Percentiles rank a stretch among this genome's conserved stretches.
These are phyloP conservation scores for Tetranychus truncatus DNA, from an alignment of 2,888 invertebrate species.

Conservation along the genomic window DNA sequence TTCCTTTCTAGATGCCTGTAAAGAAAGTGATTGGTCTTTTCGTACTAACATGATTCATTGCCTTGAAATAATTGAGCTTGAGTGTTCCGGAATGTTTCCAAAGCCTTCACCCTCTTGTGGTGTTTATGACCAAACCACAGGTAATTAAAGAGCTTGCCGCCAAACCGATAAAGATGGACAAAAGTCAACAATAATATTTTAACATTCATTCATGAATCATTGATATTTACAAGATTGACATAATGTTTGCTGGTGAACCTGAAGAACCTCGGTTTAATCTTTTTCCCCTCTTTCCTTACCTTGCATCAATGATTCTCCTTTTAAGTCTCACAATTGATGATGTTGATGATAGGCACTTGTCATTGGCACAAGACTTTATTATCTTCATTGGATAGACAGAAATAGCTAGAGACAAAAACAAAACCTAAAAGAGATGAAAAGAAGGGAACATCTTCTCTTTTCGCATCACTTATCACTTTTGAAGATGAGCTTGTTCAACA, in stretches of 20 bases:
- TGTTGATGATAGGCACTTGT: not conserved
- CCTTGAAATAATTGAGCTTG: slow-evolving; percentile 25
- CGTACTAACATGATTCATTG: slow-evolving; percentile 26
- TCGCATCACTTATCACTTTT: not conserved
- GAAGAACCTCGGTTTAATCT: not conserved
- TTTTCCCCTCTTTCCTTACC: not conserved
- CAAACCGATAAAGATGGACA: not conserved
- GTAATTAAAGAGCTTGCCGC: slow-evolving; percentile 5
- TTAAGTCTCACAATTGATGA: not conserved
- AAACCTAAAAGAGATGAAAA: not conserved
- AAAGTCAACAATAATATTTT: not conserved
- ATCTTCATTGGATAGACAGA: not conserved
- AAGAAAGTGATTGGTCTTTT: slow-evolving; percentile 26
- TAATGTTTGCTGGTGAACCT: not conserved
- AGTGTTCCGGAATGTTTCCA: slow-evolving; percentile 27
- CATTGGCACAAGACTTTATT: not conserved
- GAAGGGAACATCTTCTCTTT: not conserved
- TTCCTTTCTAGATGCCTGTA: slow-evolving; percentile 24
- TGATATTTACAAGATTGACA: not conserved
- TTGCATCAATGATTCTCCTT: not conserved
- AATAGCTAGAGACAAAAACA: not conserved
- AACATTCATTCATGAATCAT: not conserved
- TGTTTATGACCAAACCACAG: slow-evolving; percentile 25
- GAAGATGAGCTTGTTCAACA: not conserved
- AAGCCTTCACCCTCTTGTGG: slow-evolving; percentile 28